Percentiles rank a stretch among this genome's conserved stretches.
Conservation (phyloP, 2,113 vertebrate species). For the Oostethus manadensis region DNA sequence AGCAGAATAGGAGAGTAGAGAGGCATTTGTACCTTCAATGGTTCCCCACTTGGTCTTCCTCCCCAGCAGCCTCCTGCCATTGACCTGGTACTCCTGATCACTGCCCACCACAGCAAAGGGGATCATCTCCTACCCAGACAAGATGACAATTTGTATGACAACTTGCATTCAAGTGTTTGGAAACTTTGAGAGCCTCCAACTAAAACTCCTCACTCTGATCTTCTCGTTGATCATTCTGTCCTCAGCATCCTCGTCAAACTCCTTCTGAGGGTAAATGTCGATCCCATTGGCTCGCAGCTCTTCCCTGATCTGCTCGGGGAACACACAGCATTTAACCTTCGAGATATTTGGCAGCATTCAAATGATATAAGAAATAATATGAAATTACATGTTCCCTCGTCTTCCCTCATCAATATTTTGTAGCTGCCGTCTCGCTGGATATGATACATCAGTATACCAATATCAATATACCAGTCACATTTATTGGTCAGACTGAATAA, state of each 20-base stretch:
- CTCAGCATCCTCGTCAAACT: conserved; percentile 94
- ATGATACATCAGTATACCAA: too few relatives aligned
- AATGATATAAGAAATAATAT: too few relatives aligned
- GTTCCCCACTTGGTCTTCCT: conserved; percentile 99
- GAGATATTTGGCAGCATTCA: conserved; percentile 4
- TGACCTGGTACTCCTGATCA: conserved; percentile 97
- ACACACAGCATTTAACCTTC: too few relatives aligned
- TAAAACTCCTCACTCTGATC: conserved; percentile 80
- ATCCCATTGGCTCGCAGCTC: conserved; percentile 92
- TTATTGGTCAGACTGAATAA: too few relatives aligned
- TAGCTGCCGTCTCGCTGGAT: too few relatives aligned
- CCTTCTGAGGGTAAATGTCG: conserved; percentile 94
- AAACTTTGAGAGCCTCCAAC: not conserved
- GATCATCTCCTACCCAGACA: conserved; percentile 86
- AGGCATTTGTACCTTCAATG: conserved; percentile 84
- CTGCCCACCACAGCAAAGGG: conserved; percentile 97
- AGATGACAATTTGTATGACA: not conserved
- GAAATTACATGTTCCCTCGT: too few relatives aligned
- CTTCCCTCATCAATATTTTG: too few relatives aligned
- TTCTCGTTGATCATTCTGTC: conserved; percentile 94
- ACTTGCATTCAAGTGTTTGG: not conserved
- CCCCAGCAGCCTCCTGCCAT: conserved; percentile 91
- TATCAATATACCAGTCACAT: too few relatives aligned
- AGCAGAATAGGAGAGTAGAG: not conserved
- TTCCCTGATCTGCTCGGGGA: conserved; percentile 81